phyloP scores from a whole-genome alignment of 1,140 invertebrate genomes.

The Rhagoletis pomonella region DNA sequence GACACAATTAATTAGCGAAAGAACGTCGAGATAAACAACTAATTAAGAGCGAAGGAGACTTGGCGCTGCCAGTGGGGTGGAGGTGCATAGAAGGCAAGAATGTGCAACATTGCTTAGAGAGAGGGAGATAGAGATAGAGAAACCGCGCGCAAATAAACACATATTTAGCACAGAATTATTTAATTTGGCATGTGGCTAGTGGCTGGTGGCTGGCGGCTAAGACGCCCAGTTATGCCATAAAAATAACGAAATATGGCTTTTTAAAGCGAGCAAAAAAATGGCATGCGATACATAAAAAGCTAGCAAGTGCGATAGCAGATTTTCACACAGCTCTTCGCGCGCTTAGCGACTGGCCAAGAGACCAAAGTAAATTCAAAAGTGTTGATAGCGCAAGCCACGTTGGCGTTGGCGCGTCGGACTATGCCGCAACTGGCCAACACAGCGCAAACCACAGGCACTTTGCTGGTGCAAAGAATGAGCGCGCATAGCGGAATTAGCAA shows the following conservation, averaged over 20 bases:
- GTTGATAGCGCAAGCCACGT: conserved; percentile 3
- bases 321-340: background rate
- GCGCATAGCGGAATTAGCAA: background rate
- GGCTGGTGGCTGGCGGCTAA: background rate
- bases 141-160: background rate
- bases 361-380: background rate
- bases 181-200: background rate
- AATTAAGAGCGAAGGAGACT: background rate
- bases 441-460: background rate
- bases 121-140: background rate
- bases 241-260: background rate
- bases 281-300: background rate
- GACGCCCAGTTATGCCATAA: background rate
- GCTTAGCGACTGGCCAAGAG: conserved; percentile 14
- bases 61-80: background rate
- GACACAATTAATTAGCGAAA: conserved; percentile 14
- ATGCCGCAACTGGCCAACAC: background rate
- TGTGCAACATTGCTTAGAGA: background rate
- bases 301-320: background rate
- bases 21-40: conserved; percentile 29
- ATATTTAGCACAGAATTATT: background rate
- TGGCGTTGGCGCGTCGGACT: background rate
- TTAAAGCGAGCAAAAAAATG: background rate
- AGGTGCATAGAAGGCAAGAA: background rate
- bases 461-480: background rate